Conservation (phyloP, 2,113 vertebrate species). For the Hystrix brachyura region DNA sequence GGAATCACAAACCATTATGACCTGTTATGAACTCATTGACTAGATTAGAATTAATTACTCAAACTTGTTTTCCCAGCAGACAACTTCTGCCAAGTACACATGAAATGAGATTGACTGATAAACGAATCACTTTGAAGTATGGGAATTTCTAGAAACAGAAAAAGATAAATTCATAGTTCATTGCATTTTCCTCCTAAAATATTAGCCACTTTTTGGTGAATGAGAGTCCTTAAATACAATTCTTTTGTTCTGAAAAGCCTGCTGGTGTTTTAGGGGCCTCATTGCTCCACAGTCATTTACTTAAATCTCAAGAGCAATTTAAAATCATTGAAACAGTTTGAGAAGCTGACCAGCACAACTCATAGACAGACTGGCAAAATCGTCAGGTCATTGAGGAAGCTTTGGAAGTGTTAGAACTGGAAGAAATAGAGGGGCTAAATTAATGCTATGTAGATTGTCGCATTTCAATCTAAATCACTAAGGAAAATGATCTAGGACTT, state of each 20-base stretch:
- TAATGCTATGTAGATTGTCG: background rate
- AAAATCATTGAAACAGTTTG: background rate
- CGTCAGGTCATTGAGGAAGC: background rate
- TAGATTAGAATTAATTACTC: background rate
- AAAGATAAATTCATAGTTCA: background rate
- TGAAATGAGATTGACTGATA: background rate
- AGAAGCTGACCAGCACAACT: background rate
- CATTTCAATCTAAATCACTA: background rate
- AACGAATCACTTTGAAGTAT: background rate
- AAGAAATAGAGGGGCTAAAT: background rate
- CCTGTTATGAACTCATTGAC: background rate
- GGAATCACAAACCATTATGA: background rate
- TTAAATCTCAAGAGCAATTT: background rate
- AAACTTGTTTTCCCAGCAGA: background rate
- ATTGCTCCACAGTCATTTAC: background rate
- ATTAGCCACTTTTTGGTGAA: background rate
- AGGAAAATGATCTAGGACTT: background rate
- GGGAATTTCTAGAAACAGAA: background rate
- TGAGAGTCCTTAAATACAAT: background rate
- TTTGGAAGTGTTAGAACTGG: background rate
- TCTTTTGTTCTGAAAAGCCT: background rate
- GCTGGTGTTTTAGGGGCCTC: background rate
- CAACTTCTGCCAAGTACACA: background rate
- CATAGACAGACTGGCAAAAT: background rate
- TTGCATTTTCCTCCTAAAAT: background rate